Conservation (phyloP, 2,113 vertebrate genomes). For the Zosterops pallidus region DNA sequence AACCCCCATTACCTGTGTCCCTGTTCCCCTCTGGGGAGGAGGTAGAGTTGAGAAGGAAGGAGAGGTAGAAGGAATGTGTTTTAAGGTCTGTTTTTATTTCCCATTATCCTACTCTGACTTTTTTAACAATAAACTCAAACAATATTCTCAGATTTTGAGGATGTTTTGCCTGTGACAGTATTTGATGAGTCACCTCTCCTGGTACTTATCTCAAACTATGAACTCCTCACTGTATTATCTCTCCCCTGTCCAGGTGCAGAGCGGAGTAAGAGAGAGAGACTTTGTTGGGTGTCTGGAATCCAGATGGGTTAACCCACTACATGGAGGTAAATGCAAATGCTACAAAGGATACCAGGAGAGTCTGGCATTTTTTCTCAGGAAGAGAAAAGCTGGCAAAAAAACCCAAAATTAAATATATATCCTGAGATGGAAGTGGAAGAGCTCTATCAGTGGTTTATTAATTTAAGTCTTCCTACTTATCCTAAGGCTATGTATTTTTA, state of each 20-base stretch:
- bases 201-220: neutral
- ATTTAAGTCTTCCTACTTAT: neutral
- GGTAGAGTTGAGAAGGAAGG: neutral
- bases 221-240: neutral
- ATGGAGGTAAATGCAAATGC: neutral
- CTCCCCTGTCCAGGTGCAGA: neutral
- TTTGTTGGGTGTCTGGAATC: neutral
- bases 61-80: neutral
- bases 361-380: neutral
- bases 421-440: neutral
- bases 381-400: neutral
- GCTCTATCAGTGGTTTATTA: neutral
- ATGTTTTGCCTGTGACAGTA: neutral
- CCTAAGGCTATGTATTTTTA: neutral
- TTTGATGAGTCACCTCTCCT: neutral
- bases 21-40: neutral
- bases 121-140: neutral
- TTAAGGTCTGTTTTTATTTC: neutral
- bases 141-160: neutral
- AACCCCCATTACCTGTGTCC: fast-evolving
- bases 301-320: neutral
- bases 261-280: neutral
- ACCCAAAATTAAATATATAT: neutral
- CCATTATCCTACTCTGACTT: neutral
- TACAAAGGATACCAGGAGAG: neutral